Evolutionary conservation across 2,797 vertebrate species (phyloP).

Genomic region (Loris lydekkerianus): DNA sequence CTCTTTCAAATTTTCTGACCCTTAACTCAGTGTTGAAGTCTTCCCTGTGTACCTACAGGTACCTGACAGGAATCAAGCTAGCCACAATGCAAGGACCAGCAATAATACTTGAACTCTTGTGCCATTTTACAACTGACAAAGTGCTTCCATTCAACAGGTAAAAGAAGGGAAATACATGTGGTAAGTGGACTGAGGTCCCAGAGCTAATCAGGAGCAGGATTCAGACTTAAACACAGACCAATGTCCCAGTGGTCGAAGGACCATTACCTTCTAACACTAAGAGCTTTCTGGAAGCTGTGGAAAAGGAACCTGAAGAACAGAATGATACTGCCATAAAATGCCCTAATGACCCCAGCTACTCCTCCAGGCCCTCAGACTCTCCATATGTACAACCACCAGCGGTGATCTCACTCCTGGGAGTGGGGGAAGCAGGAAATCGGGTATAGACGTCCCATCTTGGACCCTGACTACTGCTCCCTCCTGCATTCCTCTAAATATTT

Average conservation of each 20-base stretch:
- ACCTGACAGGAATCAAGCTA: not conserved
- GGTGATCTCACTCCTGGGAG: fast-evolving
- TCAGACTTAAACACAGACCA: not conserved
- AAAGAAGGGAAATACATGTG: not conserved
- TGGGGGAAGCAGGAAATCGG: not conserved
- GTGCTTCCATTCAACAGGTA: not conserved
- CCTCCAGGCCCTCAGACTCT: not conserved
- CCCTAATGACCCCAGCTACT: not conserved
- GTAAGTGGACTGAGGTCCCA: not conserved
- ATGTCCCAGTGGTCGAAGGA: not conserved
- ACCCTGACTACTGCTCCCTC: not conserved
- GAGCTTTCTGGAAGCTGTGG: not conserved
- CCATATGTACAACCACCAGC: fast-evolving
- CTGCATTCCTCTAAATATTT: not conserved
- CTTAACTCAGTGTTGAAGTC: not conserved
- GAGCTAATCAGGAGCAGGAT: not conserved
- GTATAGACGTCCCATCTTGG: not conserved
- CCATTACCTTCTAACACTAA: not conserved
- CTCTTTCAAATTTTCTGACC: not conserved
- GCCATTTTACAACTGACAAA: not conserved
- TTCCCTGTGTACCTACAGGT: not conserved
- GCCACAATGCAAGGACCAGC: not conserved
- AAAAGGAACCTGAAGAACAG: not conserved
- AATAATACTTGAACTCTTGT: not conserved
- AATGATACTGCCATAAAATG: not conserved